Evolutionary conservation across 2,113 vertebrate species (phyloP).

Genomic region (Tylochromis polylepis): DNA sequence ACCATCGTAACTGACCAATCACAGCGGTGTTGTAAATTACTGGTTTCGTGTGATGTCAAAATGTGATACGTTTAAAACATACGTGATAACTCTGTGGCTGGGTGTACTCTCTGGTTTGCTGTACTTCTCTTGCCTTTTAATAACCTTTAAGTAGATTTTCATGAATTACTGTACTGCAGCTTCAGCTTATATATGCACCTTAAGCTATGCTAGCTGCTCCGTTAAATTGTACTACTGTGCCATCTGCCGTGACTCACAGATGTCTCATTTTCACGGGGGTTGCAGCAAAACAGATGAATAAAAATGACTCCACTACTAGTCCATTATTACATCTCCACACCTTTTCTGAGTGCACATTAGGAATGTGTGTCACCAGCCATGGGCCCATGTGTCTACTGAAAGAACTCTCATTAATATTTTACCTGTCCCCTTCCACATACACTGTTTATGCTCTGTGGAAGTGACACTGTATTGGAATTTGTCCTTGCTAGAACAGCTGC

Average conservation of each 20-base stretch:
- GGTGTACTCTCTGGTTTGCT: too few species aligned
- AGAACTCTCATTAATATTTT: neutral
- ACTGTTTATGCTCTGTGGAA: neutral
- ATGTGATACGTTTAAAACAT: too few species aligned
- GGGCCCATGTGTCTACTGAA: neutral
- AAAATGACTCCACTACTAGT: neutral
- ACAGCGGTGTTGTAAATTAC: neutral
- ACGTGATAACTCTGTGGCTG: neutral
- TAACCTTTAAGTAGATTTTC: too few species aligned
- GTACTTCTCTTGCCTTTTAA: too few species aligned
- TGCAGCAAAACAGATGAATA: neutral
- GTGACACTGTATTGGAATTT: neutral
- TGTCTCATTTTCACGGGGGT: neutral
- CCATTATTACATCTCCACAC: neutral
- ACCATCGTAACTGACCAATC: neutral
- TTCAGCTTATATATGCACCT: neutral
- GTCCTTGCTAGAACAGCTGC: neutral
- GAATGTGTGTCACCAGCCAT: neutral
- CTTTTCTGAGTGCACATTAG: neutral
- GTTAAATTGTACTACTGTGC: neutral
- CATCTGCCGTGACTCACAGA: neutral
- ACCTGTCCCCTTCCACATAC: neutral
- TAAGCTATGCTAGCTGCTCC: neutral
- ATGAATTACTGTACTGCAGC: too few species aligned
- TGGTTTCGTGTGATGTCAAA: neutral